A percentile compares a stretch with the other conserved stretches of the same genome.
Evolutionary conservation across 2,113 vertebrate species (phyloP).

Genomic region (Atrichornis clamosus): DNA sequence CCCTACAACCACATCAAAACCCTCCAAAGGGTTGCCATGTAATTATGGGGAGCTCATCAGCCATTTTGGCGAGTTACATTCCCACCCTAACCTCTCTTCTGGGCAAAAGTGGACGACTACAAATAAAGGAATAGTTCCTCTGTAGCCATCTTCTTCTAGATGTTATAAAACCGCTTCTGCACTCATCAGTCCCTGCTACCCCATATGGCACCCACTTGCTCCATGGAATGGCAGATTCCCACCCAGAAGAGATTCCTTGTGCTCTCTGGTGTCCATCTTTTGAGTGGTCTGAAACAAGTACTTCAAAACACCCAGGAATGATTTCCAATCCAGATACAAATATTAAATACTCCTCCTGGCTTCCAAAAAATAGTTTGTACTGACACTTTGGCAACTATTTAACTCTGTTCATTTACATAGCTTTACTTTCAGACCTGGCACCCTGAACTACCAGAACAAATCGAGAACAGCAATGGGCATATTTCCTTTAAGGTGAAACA

Average conservation of each 20-base stretch:
- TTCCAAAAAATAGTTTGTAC: not conserved
- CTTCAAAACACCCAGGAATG: not conserved
- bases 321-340: not conserved
- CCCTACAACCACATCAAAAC: not conserved
- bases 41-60: not conserved
- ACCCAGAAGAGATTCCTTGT: not conserved
- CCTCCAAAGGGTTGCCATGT: not conserved
- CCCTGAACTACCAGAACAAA: not conserved
- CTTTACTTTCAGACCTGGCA: not conserved
- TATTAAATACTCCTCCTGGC: not conserved
- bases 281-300: not conserved
- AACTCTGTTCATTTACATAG: not conserved
- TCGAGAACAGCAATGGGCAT: not conserved
- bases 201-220: not conserved
- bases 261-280: not conserved
- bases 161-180: not conserved
- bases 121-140: not conserved
- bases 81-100: not conserved
- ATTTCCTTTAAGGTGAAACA: not conserved
- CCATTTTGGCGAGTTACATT: not conserved
- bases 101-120: not conserved
- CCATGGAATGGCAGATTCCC: not conserved
- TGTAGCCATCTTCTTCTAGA: not conserved
- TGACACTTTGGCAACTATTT: not conserved
- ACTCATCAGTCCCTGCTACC: not conserved